A percentile compares a stretch with the other conserved stretches of the same genome.
Evolutionary conservation across 1,140 invertebrate genomes (phyloP).

Genomic region (Caenorhabditis inopinata): DNA sequence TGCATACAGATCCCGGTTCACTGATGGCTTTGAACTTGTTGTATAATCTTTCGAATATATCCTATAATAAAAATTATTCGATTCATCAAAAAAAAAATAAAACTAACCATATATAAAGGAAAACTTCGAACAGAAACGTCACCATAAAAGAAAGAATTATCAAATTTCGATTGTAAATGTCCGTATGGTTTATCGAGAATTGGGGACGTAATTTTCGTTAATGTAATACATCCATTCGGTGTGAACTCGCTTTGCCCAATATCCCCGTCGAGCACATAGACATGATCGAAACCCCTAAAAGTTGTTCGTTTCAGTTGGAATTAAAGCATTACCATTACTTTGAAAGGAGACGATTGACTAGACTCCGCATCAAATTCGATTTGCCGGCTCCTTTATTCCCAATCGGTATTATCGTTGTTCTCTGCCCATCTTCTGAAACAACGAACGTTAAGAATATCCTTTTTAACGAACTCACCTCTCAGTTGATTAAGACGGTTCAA

Average conservation of each 20-base stretch:
- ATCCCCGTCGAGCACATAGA: constrained; percentile 36
- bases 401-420: background rate
- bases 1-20: background rate
- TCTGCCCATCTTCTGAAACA: background rate
- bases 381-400: constrained; percentile 23
- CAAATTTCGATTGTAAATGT: constrained; percentile 29
- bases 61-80: background rate
- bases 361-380: constrained; percentile 14
- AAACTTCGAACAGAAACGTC: background rate
- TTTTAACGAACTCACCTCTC: background rate
- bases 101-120: constrained; percentile 8
- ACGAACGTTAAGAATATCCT: background rate
- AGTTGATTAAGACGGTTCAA: background rate
- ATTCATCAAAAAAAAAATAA: background rate
- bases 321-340: background rate
- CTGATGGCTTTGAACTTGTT: constrained; percentile 22
- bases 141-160: constrained; percentile 19
- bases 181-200: constrained; percentile 22
- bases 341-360: constrained; percentile 11
- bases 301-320: too few species aligned
- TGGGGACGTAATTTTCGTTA: background rate
- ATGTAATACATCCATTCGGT: constrained; percentile 30
- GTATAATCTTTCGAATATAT: constrained; percentile 15
- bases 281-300: background rate
- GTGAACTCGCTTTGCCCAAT: constrained; percentile 39